These are phyloP conservation scores for Pycnonotus jocosus DNA, from an alignment of 2,113 vertebrate species.

Conservation along the genomic window DNA sequence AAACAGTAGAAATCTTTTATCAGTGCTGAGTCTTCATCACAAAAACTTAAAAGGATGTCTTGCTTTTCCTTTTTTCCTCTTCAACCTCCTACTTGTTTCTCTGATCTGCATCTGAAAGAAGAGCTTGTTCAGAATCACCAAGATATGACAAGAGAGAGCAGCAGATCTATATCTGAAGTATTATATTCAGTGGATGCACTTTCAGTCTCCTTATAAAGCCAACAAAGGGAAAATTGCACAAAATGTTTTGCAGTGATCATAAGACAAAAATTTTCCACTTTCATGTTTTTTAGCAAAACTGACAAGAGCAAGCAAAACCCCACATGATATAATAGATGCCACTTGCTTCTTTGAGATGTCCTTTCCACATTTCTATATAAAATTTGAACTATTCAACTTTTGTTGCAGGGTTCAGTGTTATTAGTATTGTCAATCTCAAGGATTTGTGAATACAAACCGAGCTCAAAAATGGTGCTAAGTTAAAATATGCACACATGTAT, in stretches of 20 bases:
- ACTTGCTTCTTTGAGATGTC: neutral
- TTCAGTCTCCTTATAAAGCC: neutral
- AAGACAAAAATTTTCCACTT: neutral
- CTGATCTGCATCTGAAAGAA: constrained; percentile 29
- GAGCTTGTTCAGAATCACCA: neutral
- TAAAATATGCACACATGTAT: neutral
- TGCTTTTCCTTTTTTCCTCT: neutral
- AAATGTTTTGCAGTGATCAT: neutral
- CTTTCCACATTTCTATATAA: neutral
- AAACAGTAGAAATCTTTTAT: neutral
- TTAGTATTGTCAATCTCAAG: neutral
- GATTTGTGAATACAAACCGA: neutral
- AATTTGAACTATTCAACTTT: neutral
- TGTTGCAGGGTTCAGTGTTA: neutral
- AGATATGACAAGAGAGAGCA: neutral
- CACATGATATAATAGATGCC: neutral
- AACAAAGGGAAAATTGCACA: neutral
- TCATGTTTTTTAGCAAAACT: neutral
- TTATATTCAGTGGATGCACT: neutral
- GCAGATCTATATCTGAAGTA: neutral
- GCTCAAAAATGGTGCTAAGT: neutral
- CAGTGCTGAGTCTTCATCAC: neutral
- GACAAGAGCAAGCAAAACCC: neutral
- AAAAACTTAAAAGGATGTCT: neutral
- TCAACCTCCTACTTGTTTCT: constrained; percentile 9